A percentile compares a stretch with the other conserved stretches of the same genome.
Conservation (phyloP, 2,797 vertebrate genomes). For the Threskiornis aethiopicus region DNA sequence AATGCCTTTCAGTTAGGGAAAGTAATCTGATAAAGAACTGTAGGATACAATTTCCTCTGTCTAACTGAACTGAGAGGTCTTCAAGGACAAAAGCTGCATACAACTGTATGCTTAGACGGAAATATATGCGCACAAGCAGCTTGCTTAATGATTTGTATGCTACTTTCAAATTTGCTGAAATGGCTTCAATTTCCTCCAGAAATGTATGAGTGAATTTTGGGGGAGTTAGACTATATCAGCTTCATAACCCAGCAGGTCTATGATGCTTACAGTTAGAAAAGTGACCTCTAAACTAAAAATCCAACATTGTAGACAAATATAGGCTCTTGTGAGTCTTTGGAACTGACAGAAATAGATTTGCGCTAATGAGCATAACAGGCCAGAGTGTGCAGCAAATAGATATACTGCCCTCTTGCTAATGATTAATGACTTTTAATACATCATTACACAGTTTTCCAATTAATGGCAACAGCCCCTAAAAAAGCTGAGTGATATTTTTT, state of each 20-base stretch:
- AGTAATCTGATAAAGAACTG: neutral
- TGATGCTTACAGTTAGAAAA: neutral
- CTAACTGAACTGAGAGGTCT: neutral
- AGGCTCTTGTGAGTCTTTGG: neutral
- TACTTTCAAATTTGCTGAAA: neutral
- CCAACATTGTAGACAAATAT: accelerated
- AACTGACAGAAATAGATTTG: neutral
- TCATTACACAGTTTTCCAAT: neutral
- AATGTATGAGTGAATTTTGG: neutral
- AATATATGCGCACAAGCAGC: neutral
- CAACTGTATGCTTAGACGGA: neutral
- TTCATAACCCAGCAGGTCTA: neutral
- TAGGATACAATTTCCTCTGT: neutral
- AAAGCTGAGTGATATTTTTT: neutral
- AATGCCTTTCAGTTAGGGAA: neutral
- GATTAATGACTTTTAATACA: neutral
- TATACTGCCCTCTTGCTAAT: neutral
- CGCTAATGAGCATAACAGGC: neutral
- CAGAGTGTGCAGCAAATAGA: neutral
- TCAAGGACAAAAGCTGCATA: neutral
- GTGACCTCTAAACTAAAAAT: neutral
- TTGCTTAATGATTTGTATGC: neutral
- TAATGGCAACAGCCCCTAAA: neutral
- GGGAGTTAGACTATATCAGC: neutral
- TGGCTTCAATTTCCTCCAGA: neutral